Percentiles rank a stretch among this genome's conserved stretches.
phyloP scores from a whole-genome alignment of 2,113 vertebrate species.

The Microtus richardsoni region DNA sequence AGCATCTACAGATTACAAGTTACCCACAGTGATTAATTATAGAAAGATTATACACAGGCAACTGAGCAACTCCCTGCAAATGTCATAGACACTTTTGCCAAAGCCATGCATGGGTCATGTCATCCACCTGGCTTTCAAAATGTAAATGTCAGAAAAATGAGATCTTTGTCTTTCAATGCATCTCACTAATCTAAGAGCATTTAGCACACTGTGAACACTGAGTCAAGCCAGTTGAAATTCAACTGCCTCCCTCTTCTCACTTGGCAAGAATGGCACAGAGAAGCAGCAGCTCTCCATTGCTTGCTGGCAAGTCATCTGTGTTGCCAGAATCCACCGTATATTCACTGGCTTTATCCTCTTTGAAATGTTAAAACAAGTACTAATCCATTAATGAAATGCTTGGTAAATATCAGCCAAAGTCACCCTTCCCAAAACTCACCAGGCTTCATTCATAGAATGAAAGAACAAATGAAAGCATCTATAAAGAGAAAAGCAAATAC shows the following conservation, averaged over 20 bases:
- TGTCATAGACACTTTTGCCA: neutral
- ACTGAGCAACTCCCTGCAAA: neutral
- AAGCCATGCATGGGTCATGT: neutral
- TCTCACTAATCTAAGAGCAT: neutral
- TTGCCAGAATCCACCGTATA: constrained; percentile 26
- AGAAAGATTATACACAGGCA: neutral
- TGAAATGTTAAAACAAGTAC: constrained; percentile 36
- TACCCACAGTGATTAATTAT: neutral
- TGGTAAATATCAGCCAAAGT: constrained; percentile 44
- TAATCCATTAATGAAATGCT: constrained; percentile 45
- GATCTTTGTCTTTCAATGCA: neutral
- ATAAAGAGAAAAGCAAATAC: neutral
- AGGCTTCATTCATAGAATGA: neutral
- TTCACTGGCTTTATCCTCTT: constrained; percentile 24
- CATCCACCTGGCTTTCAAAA: neutral
- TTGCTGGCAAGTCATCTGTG: neutral
- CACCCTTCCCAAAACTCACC: neutral
- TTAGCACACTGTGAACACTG: neutral
- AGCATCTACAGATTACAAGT: neutral
- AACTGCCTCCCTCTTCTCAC: constrained; percentile 20
- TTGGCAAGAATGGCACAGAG: constrained; percentile 35
- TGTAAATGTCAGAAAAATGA: constrained; percentile 11
- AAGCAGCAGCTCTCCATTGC: neutral
- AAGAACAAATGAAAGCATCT: neutral
- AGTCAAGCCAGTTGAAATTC: constrained; percentile 14